These are phyloP conservation scores for Myiozetetes cayanensis DNA, from an alignment of 2,113 vertebrate species.

Conservation along the genomic window DNA sequence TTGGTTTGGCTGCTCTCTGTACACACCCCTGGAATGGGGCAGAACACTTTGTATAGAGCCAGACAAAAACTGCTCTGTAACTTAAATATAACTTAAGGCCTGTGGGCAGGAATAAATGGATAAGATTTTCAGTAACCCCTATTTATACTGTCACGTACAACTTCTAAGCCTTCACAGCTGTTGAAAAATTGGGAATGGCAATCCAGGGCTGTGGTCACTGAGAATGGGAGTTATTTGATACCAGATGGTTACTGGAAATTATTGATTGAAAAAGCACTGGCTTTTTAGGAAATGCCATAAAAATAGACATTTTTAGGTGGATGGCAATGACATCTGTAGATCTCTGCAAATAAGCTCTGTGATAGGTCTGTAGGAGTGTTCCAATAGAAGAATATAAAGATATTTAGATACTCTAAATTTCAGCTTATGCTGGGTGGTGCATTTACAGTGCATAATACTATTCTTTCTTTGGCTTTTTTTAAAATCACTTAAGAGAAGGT, in stretches of 20 bases:
- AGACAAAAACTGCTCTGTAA: background rate
- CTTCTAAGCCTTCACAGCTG: background rate
- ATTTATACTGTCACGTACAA: background rate
- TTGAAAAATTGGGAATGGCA: background rate
- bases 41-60: rapidly evolving
- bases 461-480: background rate
- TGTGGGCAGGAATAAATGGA: background rate
- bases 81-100: background rate
- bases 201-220: background rate
- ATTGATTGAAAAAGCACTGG: background rate
- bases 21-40: background rate
- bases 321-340: background rate
- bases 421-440: background rate
- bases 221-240: background rate
- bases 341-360: background rate
- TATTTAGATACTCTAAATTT: background rate
- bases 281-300: conserved; percentile 12
- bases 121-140: background rate
- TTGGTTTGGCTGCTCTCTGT: background rate
- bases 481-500: background rate
- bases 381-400: background rate
- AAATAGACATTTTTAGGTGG: background rate
- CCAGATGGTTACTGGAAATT: background rate
- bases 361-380: background rate
- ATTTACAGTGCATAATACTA: background rate